These are phyloP conservation scores for Montifringilla adamsi DNA, from an alignment of 2,113 vertebrate species.

Conservation along the genomic window DNA sequence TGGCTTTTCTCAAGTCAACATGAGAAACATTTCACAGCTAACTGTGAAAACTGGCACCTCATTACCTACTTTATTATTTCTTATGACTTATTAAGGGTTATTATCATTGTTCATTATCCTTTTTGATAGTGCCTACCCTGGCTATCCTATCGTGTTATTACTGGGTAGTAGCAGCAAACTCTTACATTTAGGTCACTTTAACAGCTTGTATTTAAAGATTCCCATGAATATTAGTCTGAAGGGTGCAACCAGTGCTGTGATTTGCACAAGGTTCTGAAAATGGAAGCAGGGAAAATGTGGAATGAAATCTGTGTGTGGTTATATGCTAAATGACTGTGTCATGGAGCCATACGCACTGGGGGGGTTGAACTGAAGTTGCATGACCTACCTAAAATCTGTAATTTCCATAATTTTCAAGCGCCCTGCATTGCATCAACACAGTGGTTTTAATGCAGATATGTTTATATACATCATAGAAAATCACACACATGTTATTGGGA, in stretches of 20 bases:
- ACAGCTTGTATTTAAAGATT: constrained; percentile 34
- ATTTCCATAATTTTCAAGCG: background rate
- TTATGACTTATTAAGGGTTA: constrained; percentile 42
- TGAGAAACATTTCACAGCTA: constrained; percentile 39
- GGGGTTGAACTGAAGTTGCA: background rate
- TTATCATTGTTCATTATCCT: constrained; percentile 29
- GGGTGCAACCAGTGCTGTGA: background rate
- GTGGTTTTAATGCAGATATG: background rate
- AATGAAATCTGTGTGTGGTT: background rate
- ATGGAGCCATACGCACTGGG: background rate
- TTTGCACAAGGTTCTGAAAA: constrained; percentile 30
- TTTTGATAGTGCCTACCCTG: background rate
- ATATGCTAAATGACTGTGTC: background rate
- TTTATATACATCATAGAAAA: background rate
- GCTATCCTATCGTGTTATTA: background rate
- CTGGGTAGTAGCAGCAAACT: background rate
- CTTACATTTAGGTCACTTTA: constrained; percentile 38
- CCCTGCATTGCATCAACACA: background rate
- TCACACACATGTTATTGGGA: background rate
- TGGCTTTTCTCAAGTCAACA: background rate
- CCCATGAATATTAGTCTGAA: constrained; percentile 9
- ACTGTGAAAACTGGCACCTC: constrained; percentile 40
- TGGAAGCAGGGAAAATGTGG: background rate
- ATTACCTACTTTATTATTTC: constrained; percentile 47
- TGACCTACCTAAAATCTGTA: background rate